Conservation (phyloP, 1,140 invertebrate genomes). For the Trachymyrmex septentrionalis region DNA sequence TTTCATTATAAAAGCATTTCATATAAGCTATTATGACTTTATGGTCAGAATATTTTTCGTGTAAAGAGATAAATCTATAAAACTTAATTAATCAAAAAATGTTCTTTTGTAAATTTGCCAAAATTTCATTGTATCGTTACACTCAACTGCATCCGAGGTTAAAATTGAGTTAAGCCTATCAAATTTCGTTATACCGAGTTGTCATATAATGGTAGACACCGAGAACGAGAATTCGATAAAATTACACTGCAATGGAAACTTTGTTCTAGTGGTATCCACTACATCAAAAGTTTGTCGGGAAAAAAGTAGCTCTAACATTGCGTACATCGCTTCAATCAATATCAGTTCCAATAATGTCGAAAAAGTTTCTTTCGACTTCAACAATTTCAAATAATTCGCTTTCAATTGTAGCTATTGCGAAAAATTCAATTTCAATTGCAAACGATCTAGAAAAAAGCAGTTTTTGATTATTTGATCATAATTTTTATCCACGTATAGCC, state of each 20-base stretch:
- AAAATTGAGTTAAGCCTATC: constrained; percentile 38
- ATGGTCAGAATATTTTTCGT: neutral
- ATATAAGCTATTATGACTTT: neutral
- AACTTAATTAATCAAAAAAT: constrained; percentile 6
- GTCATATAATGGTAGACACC: constrained; percentile 11
- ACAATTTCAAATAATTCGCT: constrained; percentile 14
- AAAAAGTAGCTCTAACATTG: constrained; percentile 28
- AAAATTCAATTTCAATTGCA: constrained; percentile 11
- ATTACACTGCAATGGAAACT: constrained; percentile 57
- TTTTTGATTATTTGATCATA: neutral
- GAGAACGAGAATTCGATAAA: constrained; percentile 38
- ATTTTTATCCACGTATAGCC: neutral
- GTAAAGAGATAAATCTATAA: neutral
- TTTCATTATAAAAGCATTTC: neutral
- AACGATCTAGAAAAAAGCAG: neutral
- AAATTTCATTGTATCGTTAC: neutral
- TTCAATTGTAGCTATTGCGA: constrained; percentile 15
- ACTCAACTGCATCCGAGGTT: neutral
- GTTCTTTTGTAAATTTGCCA: neutral
- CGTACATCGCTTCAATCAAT: constrained; percentile 39
- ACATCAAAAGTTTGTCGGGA: constrained; percentile 41
- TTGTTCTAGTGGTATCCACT: constrained; percentile 38
- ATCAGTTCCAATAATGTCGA: constrained; percentile 43
- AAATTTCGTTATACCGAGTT: constrained; percentile 36
- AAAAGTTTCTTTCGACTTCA: constrained; percentile 25